Conservation (phyloP, 2,113 vertebrate species). For the Leptobrachium ailaonicum region DNA sequence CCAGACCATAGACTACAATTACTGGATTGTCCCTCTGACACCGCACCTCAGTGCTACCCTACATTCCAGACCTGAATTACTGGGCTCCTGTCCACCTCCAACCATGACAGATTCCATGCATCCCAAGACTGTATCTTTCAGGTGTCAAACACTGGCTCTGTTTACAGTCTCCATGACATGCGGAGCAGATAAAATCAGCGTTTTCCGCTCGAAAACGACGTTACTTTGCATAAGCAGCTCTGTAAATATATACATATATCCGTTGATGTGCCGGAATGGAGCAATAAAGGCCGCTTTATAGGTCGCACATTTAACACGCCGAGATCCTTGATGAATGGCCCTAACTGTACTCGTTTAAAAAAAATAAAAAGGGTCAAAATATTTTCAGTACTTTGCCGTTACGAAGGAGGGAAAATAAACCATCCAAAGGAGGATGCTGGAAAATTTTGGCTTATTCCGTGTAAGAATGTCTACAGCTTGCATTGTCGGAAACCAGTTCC, state of each 20-base stretch:
- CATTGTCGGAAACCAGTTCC: too few relatives aligned
- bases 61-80: too few relatives aligned
- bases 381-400: background rate
- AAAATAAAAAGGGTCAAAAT: background rate
- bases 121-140: background rate
- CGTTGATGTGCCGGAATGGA: background rate
- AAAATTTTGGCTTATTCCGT: too few relatives aligned
- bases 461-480: too few relatives aligned
- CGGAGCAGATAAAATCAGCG: background rate
- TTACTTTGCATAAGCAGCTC: background rate
- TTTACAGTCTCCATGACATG: background rate
- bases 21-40: too few relatives aligned
- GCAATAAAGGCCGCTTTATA: background rate
- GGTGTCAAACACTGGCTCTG: background rate
- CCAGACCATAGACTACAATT: too few relatives aligned
- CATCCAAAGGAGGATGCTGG: too few relatives aligned
- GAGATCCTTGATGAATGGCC: background rate
- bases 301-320: background rate
- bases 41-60: too few relatives aligned
- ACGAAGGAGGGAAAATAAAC: background rate
- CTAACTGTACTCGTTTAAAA: background rate
- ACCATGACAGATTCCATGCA: background rate
- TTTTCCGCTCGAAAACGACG: background rate
- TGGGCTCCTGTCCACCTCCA: too few relatives aligned
- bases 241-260: background rate